phyloP scores from a whole-genome alignment of 1,140 invertebrate species.

The Ceratosolen fusciceps region DNA sequence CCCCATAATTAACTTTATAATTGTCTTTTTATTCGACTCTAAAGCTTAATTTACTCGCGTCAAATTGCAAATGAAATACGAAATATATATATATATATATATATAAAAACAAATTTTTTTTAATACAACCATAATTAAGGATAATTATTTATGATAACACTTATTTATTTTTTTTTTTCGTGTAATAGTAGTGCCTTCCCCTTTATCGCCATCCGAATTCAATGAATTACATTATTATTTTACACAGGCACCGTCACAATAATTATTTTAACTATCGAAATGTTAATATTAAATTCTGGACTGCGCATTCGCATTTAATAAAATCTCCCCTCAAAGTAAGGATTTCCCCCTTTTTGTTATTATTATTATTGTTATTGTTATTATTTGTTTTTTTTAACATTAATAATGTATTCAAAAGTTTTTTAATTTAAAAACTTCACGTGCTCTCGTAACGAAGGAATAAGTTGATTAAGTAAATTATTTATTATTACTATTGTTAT shows the following conservation, averaged over 20 bases:
- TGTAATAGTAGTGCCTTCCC: too few species aligned
- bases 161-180: too few species aligned
- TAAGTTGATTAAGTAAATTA: background rate
- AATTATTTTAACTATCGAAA: background rate
- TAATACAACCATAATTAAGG: too few species aligned
- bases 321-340: too few species aligned
- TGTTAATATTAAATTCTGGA: background rate
- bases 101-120: too few species aligned
- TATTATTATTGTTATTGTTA: too few species aligned
- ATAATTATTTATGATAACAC: too few species aligned
- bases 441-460: background rate
- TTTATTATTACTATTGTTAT: too few species aligned
- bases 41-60: background rate
- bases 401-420: background rate
- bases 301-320: background rate
- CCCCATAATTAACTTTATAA: background rate
- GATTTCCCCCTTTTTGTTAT: too few species aligned
- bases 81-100: too few species aligned
- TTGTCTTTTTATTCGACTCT: background rate
- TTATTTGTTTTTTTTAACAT: constrained; percentile 1
- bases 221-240: background rate
- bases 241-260: background rate
- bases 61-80: too few species aligned
- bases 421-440: background rate
- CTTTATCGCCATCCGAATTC: too few species aligned